Evolutionary conservation across 1,140 invertebrate species (phyloP), one percentile per base, ranked within the genome.

Genomic region (Habropoda laboriosa): DNA sequence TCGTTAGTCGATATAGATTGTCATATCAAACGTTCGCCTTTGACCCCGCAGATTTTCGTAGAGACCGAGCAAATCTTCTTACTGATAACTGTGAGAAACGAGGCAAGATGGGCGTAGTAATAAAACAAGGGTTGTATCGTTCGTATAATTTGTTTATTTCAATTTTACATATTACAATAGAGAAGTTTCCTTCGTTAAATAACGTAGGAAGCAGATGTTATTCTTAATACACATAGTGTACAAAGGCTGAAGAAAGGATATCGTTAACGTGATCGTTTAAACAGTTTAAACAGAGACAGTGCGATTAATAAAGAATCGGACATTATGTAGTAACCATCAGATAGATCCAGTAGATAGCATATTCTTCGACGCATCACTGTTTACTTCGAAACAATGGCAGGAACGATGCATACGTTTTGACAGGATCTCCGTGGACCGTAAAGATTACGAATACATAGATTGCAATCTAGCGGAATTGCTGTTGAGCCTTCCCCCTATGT

Each of bases 1-100:
- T 16, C 30, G 16, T 24, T 55, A 35, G 30, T 70, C 67, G 67
- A 70, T 57, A 70, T 24, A 5, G 27, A 49, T 49, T n/a, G n/a
- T 32, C 0, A 30, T 49, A 32, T 67, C 61, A 18, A 64, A 64
- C 21, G n/a, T 35, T 21, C 27, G 0, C 57, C 21, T 27, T 58
- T 21, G 30, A 58, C 30, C 57, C 57, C 30, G 57, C 0, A 21
- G 0, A 8, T 58, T 58, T 12, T 58, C 30, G 1, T 32, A 21
- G n/a, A n/a, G n/a, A n/a, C n/a, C n/a, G n/a, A n/a, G n/a, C n/a
- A n/a, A n/a, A n/a, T n/a, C n/a, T n/a, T n/a, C n/a, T n/a, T n/a
- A n/a, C n/a, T n/a, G n/a, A n/a, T n/a, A n/a, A n/a, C n/a, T n/a
- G n/a, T n/a, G n/a, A n/a, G n/a, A n/a, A n/a, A n/a, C n/a, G n/a